Percentiles rank a stretch among this genome's conserved stretches.
Evolutionary conservation across 2,113 vertebrate genomes (phyloP).

Genomic region (Hemiscyllium ocellatum): DNA sequence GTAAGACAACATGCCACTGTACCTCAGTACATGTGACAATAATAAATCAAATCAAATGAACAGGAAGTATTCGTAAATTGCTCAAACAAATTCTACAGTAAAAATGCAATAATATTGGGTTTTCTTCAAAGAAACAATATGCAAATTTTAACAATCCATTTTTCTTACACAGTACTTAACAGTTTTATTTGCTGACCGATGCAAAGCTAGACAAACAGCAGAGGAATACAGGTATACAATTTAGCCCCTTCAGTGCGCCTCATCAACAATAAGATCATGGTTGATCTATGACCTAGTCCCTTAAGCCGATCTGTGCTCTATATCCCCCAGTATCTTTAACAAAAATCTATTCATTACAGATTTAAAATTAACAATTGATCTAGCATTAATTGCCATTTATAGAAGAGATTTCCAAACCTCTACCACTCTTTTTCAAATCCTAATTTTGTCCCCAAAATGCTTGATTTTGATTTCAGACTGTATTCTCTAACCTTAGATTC

Average conservation of each 20-base stretch:
- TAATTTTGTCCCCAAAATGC: neutral
- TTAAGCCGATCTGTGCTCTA: neutral
- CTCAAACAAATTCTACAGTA: neutral
- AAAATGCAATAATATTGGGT: neutral
- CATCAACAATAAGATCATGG: neutral
- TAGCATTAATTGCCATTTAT: neutral
- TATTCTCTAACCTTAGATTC: neutral
- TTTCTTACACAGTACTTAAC: neutral
- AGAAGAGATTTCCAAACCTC: neutral
- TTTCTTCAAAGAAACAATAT: neutral
- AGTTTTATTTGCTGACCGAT: neutral
- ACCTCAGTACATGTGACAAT: too few species aligned
- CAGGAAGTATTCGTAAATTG: neutral
- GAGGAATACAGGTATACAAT: neutral
- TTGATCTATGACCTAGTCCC: neutral
- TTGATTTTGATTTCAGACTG: neutral
- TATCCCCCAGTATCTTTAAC: neutral
- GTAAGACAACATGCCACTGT: too few species aligned
- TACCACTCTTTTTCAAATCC: neutral
- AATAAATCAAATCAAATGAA: neutral
- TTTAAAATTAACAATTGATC: neutral
- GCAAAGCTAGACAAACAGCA: neutral
- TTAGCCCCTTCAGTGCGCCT: neutral
- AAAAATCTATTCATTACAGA: neutral
- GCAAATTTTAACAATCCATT: neutral